Evolutionary conservation across 2,797 vertebrate genomes (phyloP), one percentile per base, ranked within the genome.

Genomic region (Threskiornis aethiopicus): DNA sequence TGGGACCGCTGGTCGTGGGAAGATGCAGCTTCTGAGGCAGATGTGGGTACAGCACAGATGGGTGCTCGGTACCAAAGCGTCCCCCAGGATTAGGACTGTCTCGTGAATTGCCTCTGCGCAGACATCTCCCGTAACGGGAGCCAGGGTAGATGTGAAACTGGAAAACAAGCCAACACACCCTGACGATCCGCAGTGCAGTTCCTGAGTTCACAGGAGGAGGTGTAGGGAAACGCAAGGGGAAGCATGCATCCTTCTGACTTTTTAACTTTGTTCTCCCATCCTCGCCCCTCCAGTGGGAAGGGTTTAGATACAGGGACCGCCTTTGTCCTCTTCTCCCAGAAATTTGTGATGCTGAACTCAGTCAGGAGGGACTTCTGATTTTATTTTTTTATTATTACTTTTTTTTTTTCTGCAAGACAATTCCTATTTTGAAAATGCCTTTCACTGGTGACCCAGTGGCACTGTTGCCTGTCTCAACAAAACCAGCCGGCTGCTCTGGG

Each of bases 51-150:
- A n/a, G 61, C 2, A 1, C 37, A 28, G 81, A 10, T 18, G 55
- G 52, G 31, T 29, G n/a, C 35, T 65, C 0, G 0, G 14, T 67
- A 21, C 41, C 3, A 2, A 33, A 49, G 47, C 3, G 1, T 83
- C 42, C 26, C 57, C 18, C 4, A 3, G 58, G 24, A 79, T 7
- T 0, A 46, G 41, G 21, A 12, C 14, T 61, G 8, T 37, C 57
- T 37, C 46, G 21, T 29, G 49, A 54, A 12, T 9, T 55, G 15
- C 39, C 61, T 59, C 52, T 47, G 16, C 0, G 0, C 29, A 7
- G 5, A 21, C 57, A n/a, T 16, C 31, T 77, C n/a, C 33, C 3
- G 1, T 35, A 46, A n/a, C n/a, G 35, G 71, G 24, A 91, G 42
- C 51, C 21, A 21, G 51, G 39, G 20, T 58, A 20, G 47, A 24